A percentile compares a stretch with the other conserved stretches of the same genome.
Conservation (phyloP, 2,797 vertebrate species). For the Chloroceryle amazona region DNA sequence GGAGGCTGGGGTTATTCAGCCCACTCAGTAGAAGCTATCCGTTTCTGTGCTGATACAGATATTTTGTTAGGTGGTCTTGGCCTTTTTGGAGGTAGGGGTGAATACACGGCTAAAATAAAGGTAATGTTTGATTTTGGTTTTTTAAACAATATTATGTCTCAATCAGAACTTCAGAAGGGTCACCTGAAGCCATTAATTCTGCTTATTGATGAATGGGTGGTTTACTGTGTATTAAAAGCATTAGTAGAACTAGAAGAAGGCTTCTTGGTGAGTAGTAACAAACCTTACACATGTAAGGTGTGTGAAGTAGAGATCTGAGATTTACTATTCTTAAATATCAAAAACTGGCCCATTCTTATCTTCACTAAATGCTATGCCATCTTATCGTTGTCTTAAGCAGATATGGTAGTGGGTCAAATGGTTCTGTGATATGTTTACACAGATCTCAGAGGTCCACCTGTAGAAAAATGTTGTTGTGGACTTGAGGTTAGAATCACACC, state of each 20-base stretch:
- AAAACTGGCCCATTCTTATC: neutral
- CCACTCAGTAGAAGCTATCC: slow-evolving; percentile 99
- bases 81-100: slow-evolving; percentile 96
- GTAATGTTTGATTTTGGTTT: slow-evolving; percentile 68
- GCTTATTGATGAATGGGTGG: neutral
- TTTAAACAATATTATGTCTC: neutral
- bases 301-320: neutral
- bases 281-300: neutral
- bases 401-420: neutral
- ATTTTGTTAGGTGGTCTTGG: slow-evolving; percentile 96
- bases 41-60: slow-evolving; percentile 96
- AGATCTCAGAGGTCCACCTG: neutral
- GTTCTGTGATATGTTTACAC: neutral
- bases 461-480: neutral
- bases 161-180: neutral
- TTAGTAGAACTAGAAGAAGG: neutral
- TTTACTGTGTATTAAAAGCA: neutral
- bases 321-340: neutral
- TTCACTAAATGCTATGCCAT: neutral
- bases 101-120: slow-evolving; percentile 99
- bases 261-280: neutral
- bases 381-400: neutral
- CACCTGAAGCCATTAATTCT: neutral
- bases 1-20: slow-evolving; percentile 99
- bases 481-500: neutral